Evolutionary conservation across 2,888 invertebrate genomes (phyloP), one percentile per base, ranked within the genome.

Genomic region (Agrochola circellaris): DNA sequence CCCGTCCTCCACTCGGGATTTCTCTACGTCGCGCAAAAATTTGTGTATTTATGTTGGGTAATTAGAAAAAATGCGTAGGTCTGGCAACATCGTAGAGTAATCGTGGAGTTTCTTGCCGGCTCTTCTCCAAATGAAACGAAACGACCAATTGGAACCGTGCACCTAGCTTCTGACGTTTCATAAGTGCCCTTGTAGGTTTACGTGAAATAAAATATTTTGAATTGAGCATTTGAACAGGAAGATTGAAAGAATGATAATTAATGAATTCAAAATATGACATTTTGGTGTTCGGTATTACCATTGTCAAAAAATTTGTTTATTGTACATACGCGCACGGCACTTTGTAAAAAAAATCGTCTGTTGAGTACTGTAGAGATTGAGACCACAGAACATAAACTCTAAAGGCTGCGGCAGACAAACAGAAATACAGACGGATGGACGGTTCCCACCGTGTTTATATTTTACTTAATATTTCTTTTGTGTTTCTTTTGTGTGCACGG

Each of bases 81-180:
- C 34, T 48, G 7, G 73, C 45, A 73, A 73, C 60, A 74, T 48
- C 11, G 20, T n/a, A n/a, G n/a, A n/a, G n/a, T n/a, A n/a, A n/a
- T n/a, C n/a, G n/a, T n/a, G n/a, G n/a, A n/a, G n/a, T n/a, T n/a
- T n/a, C n/a, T n/a, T n/a, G n/a, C n/a, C n/a, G n/a, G n/a, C n/a
- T n/a, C n/a, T n/a, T n/a, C n/a, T n/a, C n/a, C n/a, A n/a, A n/a
- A n/a, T n/a, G n/a, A n/a, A n/a, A n/a, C n/a, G n/a, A n/a, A n/a
- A n/a, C n/a, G n/a, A n/a, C n/a, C n/a, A n/a, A n/a, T n/a, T n/a
- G n/a, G n/a, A n/a, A n/a, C n/a, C n/a, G n/a, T n/a, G n/a, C n/a
- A n/a, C n/a, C n/a, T n/a, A n/a, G n/a, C n/a, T n/a, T n/a, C n/a
- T n/a, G n/a, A n/a, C n/a, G n/a, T n/a, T n/a, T n/a, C n/a, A n/a